Evolutionary conservation across 1,140 invertebrate genomes (phyloP).

Genomic region (Procambarus clarkii): DNA sequence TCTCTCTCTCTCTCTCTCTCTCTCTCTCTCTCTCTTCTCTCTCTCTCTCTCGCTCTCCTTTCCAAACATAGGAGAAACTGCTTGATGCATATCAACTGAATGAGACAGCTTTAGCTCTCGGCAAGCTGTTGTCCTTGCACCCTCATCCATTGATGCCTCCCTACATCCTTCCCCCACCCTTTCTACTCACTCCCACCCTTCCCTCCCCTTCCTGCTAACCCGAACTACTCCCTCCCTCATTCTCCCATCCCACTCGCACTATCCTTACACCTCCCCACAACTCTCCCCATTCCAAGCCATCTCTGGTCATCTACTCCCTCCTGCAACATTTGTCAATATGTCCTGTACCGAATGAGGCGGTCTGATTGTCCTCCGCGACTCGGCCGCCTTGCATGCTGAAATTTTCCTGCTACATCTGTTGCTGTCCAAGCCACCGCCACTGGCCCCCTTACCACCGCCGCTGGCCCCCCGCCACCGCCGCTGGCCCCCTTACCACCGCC

Average conservation of each 20-base stretch:
- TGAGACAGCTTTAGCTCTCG: too few relatives aligned
- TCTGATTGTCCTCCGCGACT: constrained; percentile 35
- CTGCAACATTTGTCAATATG: constrained; percentile 60
- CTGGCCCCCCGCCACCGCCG: background rate
- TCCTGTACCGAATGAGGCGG: constrained; percentile 39
- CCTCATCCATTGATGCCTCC: background rate
- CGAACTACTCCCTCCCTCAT: too few relatives aligned
- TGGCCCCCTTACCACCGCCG: background rate
- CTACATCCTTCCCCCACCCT: too few relatives aligned
- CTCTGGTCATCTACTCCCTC: constrained; percentile 2
- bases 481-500: background rate
- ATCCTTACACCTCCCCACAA: too few relatives aligned
- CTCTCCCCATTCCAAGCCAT: background rate
- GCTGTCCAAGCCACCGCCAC: background rate
- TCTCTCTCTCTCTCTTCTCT: too few relatives aligned
- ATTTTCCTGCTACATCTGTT: background rate
- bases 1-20: too few relatives aligned
- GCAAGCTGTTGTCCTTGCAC: background rate
- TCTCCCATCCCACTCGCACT: too few relatives aligned
- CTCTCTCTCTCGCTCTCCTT: too few relatives aligned
- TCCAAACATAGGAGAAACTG: background rate
- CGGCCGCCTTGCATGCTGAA: constrained; percentile 24
- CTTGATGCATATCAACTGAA: background rate
- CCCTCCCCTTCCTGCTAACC: too few relatives aligned
- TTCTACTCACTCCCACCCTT: too few relatives aligned